A percentile compares a stretch with the other conserved stretches of the same genome.
phyloP scores from a whole-genome alignment of 2,797 vertebrate genomes.

The Sternarchorhynchus goeldii region DNA sequence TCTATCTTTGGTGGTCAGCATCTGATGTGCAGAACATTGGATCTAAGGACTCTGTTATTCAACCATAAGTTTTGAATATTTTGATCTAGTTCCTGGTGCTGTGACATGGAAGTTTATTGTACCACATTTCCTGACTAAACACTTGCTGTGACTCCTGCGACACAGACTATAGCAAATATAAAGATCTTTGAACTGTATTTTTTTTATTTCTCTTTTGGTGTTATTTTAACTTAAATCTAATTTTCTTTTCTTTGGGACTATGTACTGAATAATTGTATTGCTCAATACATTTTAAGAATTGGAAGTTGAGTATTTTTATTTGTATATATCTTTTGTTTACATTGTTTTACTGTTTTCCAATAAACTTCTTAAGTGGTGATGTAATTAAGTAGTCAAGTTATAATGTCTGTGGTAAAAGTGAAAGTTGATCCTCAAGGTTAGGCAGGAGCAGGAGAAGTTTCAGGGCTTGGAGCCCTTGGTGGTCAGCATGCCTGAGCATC shows the following conservation, averaged over 20 bases:
- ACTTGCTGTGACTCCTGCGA: neutral
- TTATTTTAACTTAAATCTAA: neutral
- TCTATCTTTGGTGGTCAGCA: neutral
- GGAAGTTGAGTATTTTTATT: constrained; percentile 3
- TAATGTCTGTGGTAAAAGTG: neutral
- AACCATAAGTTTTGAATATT: constrained; percentile 54
- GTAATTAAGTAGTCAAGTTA: neutral
- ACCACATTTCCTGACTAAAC: neutral
- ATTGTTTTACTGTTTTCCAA: neutral
- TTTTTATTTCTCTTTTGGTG: neutral
- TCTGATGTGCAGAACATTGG: neutral
- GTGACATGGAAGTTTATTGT: neutral
- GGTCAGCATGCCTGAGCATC: constrained; percentile 51
- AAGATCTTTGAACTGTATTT: neutral
- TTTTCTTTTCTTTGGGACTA: neutral
- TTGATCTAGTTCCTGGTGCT: constrained; percentile 39
- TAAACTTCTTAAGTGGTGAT: neutral
- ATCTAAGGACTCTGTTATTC: neutral
- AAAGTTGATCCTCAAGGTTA: neutral
- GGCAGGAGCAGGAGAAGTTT: neutral
- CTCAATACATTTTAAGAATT: neutral
- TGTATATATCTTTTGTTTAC: neutral
- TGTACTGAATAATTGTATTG: neutral
- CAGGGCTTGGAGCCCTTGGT: constrained; percentile 14
- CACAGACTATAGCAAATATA: neutral